A percentile compares a stretch with the other conserved stretches of the same genome.
phyloP scores from a whole-genome alignment of 1,140 invertebrate species.

The Coelopa frigida region DNA sequence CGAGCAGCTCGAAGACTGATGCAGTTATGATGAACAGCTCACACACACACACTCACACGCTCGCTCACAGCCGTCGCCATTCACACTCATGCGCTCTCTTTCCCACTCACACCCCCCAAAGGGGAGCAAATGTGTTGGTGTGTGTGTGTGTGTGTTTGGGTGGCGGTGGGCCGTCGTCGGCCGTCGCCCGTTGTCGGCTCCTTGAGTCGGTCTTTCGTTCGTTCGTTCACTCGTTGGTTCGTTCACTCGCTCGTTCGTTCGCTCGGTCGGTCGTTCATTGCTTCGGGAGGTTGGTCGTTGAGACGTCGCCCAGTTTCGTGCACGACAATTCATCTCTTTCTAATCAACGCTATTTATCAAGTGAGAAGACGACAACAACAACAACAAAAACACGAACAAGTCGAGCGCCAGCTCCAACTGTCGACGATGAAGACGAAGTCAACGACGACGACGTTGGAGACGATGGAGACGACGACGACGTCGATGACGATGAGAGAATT shows the following conservation, averaged over 20 bases:
- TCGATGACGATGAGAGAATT: slow-evolving; percentile 7
- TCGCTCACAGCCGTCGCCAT: too few species aligned
- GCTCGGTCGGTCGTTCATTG: background rate
- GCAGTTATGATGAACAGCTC: too few species aligned
- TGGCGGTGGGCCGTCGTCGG: background rate
- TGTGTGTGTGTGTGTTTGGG: background rate
- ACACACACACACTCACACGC: too few species aligned
- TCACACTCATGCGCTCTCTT: too few species aligned
- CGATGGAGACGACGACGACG: slow-evolving; percentile 5
- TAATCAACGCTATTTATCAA: slow-evolving; percentile 46
- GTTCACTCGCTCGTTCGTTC: background rate
- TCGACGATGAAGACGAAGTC: background rate
- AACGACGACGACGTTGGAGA: slow-evolving; percentile 2
- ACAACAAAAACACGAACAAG: slow-evolving; percentile 43
- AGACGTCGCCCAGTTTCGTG: slow-evolving; percentile 16
- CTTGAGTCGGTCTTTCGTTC: slow-evolving; percentile 5
- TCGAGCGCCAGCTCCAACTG: slow-evolving; percentile 21
- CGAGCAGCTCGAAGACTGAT: too few species aligned
- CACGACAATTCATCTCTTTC: slow-evolving; percentile 46
- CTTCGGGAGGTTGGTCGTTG: background rate
- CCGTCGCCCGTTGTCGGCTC: slow-evolving; percentile 7
- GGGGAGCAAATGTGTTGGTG: too few species aligned
- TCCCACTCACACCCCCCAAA: too few species aligned
- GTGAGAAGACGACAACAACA: slow-evolving; percentile 41
- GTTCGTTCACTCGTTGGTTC: background rate